Base-by-base conservation (phyloP, 2,888 invertebrate genomes). In the Eristalinus aeneus region DNA sequence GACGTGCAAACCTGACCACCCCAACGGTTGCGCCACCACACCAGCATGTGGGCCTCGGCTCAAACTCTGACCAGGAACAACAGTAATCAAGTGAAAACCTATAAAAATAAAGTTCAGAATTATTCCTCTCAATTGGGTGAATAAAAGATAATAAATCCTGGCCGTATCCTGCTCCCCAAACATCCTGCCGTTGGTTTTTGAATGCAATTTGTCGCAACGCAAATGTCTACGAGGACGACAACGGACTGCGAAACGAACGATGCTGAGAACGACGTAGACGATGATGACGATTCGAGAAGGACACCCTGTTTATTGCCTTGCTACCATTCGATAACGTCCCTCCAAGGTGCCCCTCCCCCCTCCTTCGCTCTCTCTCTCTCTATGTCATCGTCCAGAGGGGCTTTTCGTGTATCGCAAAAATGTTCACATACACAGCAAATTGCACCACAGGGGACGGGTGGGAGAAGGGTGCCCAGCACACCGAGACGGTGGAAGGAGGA, bases 131-230 rank as follows among this genome's bases (percentile, higher is more conserved):
- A 65, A 86, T 86, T 81, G 86, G 81, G 56, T 67, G 78, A 86
- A 61, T 73, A 69, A 74, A 78, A 65, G 74, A 75, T 86, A 77
- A 86, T 86, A 86, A 81, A 86, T 86, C 84, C 79, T 56, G 71
- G 67, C 65, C 64, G 63, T 46, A 63, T 63, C 56, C 53, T 5
- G 53, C 63, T 54, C 46, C 10, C 53, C 39, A 39, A 10, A 39
- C 39, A 39, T 54, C 32, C 34, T 46, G 23, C 63, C 32, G 63
- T 65, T 67, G 54, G 58, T 61, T 68, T 64, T 65, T 72, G 75
- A 73, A 69, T 85, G 85, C 86, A 78, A 86, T 86, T 86, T 86
- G 86, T 81, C 86, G 86, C 86, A 86, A 71, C 27, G 27, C 74
- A 73, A 73, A 80, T 76, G 67, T 64, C 74, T 54, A 39, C 58